These are phyloP conservation scores for Trididemnum nubilum DNA, from an alignment of 23 tunicate species.

Conservation along the genomic window DNA sequence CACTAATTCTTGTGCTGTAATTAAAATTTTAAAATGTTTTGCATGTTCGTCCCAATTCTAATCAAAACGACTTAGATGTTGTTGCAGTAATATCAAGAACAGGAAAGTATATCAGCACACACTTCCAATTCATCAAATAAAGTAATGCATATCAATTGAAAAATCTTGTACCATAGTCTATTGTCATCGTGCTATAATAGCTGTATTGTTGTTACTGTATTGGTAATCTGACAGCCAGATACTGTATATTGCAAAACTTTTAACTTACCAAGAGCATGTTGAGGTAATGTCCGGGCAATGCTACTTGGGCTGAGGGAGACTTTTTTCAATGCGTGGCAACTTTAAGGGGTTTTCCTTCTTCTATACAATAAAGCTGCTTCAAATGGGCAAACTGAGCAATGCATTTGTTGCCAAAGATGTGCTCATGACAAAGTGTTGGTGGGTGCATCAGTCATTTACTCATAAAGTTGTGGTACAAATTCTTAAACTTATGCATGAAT, in stretches of 20 bases:
- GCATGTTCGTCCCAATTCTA: no score
- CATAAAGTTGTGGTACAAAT: slow-evolving; percentile 16
- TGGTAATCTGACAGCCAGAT: neutral
- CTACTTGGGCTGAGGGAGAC: slow-evolving; percentile 18
- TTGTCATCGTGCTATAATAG: no score
- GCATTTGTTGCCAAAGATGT: slow-evolving; percentile 26
- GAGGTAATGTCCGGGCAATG: slow-evolving; percentile 11
- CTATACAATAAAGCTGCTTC: slow-evolving; percentile 18
- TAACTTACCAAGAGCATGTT: slow-evolving; percentile 10
- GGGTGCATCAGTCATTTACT: slow-evolving; percentile 9
- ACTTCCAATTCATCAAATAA: no score
- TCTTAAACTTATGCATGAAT: slow-evolving; percentile 29
- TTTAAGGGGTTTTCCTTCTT: slow-evolving; percentile 16
- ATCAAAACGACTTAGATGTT: no score
- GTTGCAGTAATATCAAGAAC: no score
- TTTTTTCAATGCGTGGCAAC: slow-evolving; percentile 15
- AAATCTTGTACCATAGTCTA: no score
- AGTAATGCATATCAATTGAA: no score
- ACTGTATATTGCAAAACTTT: neutral
- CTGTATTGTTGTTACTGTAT: neutral
- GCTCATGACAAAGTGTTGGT: slow-evolving; percentile 11
- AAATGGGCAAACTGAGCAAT: slow-evolving; percentile 27
- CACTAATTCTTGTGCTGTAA: no score
- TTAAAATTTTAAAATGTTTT: no score
- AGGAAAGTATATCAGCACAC: no score